A percentile compares a stretch with the other conserved stretches of the same genome.
Evolutionary conservation across 2,888 invertebrate genomes (phyloP).

Genomic region (Tenthredo amoena): DNA sequence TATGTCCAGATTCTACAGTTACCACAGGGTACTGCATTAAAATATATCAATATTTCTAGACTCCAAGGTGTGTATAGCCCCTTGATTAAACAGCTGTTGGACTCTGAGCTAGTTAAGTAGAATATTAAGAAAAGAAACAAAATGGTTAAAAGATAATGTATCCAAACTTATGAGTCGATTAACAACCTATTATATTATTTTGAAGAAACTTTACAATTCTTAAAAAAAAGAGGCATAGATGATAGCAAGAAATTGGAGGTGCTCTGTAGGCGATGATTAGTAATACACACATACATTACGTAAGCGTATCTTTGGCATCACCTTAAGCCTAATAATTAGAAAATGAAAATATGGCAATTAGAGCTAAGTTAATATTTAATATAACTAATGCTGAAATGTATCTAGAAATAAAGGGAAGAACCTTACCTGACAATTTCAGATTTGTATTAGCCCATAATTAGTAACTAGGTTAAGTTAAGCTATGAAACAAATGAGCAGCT

Average conservation of each 20-base stretch:
- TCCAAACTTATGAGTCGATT: background rate
- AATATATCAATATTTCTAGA: too few species aligned
- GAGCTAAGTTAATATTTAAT: conserved; percentile 30
- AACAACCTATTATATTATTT: background rate
- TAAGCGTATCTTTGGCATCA: conserved; percentile 26
- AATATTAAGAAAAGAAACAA: background rate
- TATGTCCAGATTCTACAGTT: too few species aligned
- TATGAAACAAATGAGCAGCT: background rate
- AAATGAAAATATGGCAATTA: conserved; percentile 33
- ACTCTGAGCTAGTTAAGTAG: background rate
- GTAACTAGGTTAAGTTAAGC: background rate
- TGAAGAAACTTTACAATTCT: background rate
- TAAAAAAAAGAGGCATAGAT: background rate
- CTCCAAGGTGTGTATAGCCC: too few species aligned
- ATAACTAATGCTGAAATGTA: background rate
- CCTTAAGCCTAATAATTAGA: conserved; percentile 24
- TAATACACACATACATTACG: conserved; percentile 26
- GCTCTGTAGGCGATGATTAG: background rate
- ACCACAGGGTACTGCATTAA: too few species aligned
- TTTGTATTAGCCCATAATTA: background rate
- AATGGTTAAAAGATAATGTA: background rate
- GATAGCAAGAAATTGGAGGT: background rate
- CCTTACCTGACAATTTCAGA: background rate
- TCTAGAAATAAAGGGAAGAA: background rate
- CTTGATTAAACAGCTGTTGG: background rate